These are phyloP conservation scores for Drosophila maculinotata DNA, from an alignment of 2,888 invertebrate genomes.

Conservation along the genomic window DNA sequence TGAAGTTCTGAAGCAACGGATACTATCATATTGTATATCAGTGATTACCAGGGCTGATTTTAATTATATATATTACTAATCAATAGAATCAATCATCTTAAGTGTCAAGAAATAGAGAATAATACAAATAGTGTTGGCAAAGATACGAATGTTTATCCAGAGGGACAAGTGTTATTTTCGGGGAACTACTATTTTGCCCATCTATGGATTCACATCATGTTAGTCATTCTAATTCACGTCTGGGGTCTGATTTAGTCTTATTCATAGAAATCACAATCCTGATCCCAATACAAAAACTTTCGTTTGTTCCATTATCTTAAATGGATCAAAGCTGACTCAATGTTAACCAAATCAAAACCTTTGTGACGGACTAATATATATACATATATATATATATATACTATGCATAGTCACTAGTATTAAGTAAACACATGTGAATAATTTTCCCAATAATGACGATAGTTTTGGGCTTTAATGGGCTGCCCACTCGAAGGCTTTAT, in stretches of 20 bases:
- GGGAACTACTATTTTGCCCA: too few species aligned
- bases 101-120: too few species aligned
- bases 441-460: slow-evolving; percentile 6
- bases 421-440: not conserved
- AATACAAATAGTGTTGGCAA: too few species aligned
- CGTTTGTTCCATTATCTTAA: slow-evolving; percentile 5
- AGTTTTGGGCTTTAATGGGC: slow-evolving; percentile 4
- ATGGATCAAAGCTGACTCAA: slow-evolving; percentile 2
- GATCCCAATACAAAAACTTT: not conserved
- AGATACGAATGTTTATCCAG: too few species aligned
- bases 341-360: not conserved
- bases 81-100: too few species aligned
- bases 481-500: slow-evolving; percentile 12
- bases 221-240: not conserved
- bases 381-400: too few species aligned
- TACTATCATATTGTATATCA: too few species aligned
- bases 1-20: too few species aligned
- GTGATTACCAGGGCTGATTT: too few species aligned
- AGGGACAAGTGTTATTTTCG: too few species aligned
- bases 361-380: not conserved
- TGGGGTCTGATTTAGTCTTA: not conserved
- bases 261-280: not conserved
- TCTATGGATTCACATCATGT: not conserved
- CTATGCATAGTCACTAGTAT: too few species aligned
- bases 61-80: too few species aligned